Evolutionary conservation across 1,140 invertebrate genomes (phyloP).

Genomic region (Xylocopa sonorina): DNA sequence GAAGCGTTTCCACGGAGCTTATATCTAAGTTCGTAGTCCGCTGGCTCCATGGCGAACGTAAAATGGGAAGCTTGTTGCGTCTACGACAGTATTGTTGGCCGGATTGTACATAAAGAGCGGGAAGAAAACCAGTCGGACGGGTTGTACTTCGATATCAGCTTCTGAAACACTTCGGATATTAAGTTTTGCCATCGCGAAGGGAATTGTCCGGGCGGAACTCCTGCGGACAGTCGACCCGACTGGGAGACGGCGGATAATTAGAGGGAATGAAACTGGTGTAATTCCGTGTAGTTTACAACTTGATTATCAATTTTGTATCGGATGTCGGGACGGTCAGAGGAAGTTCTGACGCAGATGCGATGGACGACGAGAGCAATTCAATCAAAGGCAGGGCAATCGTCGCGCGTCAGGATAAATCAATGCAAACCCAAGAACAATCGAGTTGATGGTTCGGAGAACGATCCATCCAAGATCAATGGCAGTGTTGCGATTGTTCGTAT

Average conservation of each 20-base stretch:
- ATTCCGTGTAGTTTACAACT: not conserved
- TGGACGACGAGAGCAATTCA: not conserved
- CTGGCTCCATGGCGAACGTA: not conserved
- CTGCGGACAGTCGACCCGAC: no score
- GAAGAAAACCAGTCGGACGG: not conserved
- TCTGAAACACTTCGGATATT: not conserved
- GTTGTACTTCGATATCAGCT: not conserved
- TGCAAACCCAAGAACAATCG: slow-evolving; percentile 25
- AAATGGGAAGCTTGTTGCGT: not conserved
- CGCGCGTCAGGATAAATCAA: not conserved
- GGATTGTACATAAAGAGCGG: not conserved
- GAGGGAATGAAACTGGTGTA: no score
- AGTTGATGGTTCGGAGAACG: not conserved
- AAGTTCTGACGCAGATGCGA: not conserved
- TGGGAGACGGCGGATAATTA: no score
- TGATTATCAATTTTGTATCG: not conserved
- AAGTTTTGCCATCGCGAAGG: no score
- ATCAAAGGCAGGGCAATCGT: not conserved
- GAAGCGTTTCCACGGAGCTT: no score
- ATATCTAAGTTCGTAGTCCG: not conserved
- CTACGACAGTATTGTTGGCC: not conserved
- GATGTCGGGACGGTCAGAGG: not conserved
- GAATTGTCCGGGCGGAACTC: no score
- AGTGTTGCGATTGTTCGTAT: not conserved
- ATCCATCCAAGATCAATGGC: not conserved